Percentiles rank a stretch among this genome's conserved stretches.
phyloP scores from a whole-genome alignment of 2,797 vertebrate species.

The Linurgus olivaceus region DNA sequence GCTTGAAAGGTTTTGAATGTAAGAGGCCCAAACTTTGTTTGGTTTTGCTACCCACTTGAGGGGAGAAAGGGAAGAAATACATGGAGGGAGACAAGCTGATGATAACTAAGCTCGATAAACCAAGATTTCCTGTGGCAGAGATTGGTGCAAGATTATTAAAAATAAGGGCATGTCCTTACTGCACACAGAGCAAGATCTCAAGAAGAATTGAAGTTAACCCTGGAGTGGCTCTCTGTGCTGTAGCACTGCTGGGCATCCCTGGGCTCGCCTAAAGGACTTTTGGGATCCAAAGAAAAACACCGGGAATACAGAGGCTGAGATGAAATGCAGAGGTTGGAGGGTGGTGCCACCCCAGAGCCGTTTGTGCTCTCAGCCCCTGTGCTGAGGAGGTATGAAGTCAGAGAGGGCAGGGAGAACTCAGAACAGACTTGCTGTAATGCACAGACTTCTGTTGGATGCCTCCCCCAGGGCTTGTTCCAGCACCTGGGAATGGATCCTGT shows the following conservation, averaged over 20 bases:
- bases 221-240: not conserved
- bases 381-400: not conserved
- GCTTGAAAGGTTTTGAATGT: not conserved
- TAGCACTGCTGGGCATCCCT: not conserved
- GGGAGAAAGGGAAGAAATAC: not conserved
- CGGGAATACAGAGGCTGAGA: not conserved
- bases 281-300: not conserved
- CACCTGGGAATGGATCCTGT: not conserved
- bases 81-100: not conserved
- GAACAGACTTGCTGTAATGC: not conserved
- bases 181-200: not conserved
- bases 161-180: not conserved
- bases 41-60: not conserved
- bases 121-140: not conserved
- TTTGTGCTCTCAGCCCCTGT: not conserved
- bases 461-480: not conserved
- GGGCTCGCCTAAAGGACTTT: not conserved
- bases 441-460: not conserved
- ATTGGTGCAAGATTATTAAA: not conserved
- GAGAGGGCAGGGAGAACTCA: not conserved
- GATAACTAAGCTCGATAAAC: not conserved
- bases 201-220: not conserved
- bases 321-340: not conserved
- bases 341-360: accelerated
- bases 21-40: not conserved